Conservation (phyloP, 2,888 invertebrate species). For the Callyntrura guangdongensis region DNA sequence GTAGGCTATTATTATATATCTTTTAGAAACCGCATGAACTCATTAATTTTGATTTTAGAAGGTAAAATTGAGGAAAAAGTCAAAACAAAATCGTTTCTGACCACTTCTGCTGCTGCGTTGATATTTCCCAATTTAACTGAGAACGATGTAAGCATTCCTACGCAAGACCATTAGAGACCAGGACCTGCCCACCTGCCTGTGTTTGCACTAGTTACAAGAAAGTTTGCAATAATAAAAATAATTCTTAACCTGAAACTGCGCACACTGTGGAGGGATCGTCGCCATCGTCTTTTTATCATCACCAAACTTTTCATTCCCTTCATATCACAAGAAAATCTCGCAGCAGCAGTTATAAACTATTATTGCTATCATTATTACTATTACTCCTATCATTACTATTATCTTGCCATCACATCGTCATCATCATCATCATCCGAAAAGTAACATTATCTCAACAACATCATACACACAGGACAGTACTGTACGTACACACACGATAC, state of each 20-base stretch:
- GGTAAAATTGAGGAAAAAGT: no score
- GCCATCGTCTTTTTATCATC: constrained; percentile 8
- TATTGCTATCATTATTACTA: not conserved
- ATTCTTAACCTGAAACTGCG: no score
- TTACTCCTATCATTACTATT: constrained; percentile 22
- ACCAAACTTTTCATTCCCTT: not conserved
- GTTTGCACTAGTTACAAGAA: no score
- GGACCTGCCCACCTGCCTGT: no score
- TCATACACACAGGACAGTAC: not conserved
- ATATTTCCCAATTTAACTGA: no score
- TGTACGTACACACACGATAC: not conserved
- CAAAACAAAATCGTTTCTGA: no score
- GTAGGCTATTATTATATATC: no score
- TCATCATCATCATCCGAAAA: constrained; percentile 25
- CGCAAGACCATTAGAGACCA: no score
- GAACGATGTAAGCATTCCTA: no score
- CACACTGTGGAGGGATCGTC: not conserved
- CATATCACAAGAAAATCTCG: constrained; percentile 48
- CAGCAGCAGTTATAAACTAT: constrained; percentile 17
- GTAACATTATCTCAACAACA: constrained; percentile 38
- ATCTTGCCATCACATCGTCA: constrained; percentile 53
- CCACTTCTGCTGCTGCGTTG: no score
- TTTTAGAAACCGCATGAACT: not conserved
- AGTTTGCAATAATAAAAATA: no score
- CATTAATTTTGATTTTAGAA: not conserved